Evolutionary conservation across 2,888 invertebrate species (phyloP).

Genomic region (Linhomoeus sp.): DNA sequence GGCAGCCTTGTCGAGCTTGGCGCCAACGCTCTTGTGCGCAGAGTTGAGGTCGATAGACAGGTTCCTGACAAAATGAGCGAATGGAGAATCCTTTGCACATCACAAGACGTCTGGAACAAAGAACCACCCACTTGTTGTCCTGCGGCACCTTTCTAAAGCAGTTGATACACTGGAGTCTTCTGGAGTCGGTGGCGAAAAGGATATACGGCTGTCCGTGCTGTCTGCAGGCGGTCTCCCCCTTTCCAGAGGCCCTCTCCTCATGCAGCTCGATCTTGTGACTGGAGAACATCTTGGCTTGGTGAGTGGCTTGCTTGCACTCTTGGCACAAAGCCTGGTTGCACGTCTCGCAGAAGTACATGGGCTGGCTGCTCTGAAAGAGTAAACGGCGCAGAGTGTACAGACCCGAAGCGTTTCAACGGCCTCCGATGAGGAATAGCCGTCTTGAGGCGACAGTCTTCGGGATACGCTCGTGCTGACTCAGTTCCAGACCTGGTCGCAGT

Average conservation of each 20-base stretch:
- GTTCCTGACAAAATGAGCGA: slow-evolving; percentile 32
- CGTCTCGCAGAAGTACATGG: slow-evolving; percentile 58
- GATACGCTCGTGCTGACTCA: background rate
- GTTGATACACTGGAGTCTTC: slow-evolving; percentile 50
- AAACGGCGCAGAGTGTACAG: background rate
- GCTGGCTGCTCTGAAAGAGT: slow-evolving; percentile 27
- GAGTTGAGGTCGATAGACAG: slow-evolving; percentile 53
- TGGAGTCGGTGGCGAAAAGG: slow-evolving; percentile 49
- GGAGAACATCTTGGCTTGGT: slow-evolving; percentile 55
- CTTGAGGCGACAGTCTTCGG: background rate
- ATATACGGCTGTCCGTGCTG: slow-evolving; percentile 52
- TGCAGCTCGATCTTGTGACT: slow-evolving; percentile 46
- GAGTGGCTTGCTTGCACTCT: slow-evolving; percentile 49
- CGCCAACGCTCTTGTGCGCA: slow-evolving; percentile 49
- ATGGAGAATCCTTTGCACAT: too few relatives aligned
- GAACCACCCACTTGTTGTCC: too few relatives aligned
- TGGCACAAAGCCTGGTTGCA: slow-evolving; percentile 53
- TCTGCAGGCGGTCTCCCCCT: slow-evolving; percentile 35
- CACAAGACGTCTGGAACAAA: too few relatives aligned
- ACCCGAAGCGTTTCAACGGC: background rate
- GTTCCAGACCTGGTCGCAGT: slow-evolving; percentile 44
- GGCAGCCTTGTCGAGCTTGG: slow-evolving; percentile 47
- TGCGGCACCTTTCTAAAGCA: slow-evolving; percentile 36
- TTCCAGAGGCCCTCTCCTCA: slow-evolving; percentile 13
- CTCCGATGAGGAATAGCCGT: background rate